phyloP scores from a whole-genome alignment of 1,140 invertebrate genomes.

The Cyrtorhinus lividipennis region DNA sequence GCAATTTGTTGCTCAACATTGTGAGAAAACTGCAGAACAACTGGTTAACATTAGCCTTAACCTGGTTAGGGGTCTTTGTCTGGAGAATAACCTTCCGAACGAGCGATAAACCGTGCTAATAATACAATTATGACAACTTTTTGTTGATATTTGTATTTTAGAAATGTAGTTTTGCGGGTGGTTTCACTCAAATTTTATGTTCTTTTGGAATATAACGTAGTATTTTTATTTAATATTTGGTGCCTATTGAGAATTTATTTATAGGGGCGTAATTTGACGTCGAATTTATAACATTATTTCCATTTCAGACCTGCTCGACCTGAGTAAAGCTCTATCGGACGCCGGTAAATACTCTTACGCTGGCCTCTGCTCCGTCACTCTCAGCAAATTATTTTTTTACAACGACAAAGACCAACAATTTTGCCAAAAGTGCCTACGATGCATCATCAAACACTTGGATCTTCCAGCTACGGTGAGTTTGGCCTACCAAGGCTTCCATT shows the following conservation, averaged over 20 bases:
- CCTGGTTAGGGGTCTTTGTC: no score
- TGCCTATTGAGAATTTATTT: background rate
- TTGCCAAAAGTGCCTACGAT: constrained; percentile 14
- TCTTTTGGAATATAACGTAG: background rate
- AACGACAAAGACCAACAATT: constrained; percentile 12
- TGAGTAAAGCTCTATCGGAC: constrained; percentile 14
- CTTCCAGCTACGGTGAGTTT: constrained; percentile 15
- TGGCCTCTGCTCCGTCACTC: constrained; percentile 16
- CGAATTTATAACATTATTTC: no score
- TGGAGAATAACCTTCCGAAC: no score
- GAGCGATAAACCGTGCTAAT: no score
- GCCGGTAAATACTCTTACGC: constrained; percentile 21
- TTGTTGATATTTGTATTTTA: no score
- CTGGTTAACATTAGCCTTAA: no score
- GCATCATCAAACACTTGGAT: constrained; percentile 15
- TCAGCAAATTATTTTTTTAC: constrained; percentile 17
- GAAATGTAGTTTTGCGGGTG: no score
- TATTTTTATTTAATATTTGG: background rate
- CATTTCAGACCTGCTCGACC: constrained; percentile 16
- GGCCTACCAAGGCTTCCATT: no score
- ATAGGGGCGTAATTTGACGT: background rate
- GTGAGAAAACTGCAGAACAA: no score
- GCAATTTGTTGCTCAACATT: no score
- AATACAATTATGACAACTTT: no score
- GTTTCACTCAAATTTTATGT: background rate